Percentiles rank a stretch among this genome's conserved stretches.
Conservation (phyloP, 2,888 invertebrate genomes). For the Synergus japonicus region DNA sequence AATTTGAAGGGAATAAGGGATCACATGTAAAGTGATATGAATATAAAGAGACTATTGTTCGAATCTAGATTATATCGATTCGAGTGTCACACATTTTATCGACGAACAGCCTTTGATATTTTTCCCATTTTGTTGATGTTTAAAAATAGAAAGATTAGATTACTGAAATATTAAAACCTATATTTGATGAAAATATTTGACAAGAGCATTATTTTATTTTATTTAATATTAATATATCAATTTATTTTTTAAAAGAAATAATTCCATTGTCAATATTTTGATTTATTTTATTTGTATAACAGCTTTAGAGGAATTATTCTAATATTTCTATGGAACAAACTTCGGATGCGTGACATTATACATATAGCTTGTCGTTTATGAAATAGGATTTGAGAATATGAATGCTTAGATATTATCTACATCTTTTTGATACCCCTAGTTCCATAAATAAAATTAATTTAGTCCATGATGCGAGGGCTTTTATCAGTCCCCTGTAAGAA, state of each 20-base stretch:
- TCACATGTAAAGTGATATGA: conserved; percentile 1
- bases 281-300: not conserved
- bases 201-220: too few species aligned
- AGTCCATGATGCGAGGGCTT: not conserved
- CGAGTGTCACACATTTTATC: conserved; percentile 9
- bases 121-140: not conserved
- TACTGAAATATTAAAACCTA: too few species aligned
- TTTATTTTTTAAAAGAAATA: not conserved
- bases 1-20: not conserved
- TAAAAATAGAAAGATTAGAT: not conserved
- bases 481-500: not conserved
- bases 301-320: not conserved
- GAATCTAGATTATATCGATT: conserved; percentile 21
- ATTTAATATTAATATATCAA: too few species aligned
- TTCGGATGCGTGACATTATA: not conserved
- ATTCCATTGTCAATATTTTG: not conserved
- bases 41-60: conserved; percentile 10
- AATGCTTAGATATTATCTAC: not conserved
- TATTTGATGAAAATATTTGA: too few species aligned
- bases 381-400: not conserved
- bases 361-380: not conserved
- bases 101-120: not conserved
- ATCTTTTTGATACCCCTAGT: not conserved
- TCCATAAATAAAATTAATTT: conserved; percentile 17
- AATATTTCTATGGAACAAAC: not conserved